Base-by-base conservation (phyloP, 2,888 invertebrate genomes). In the Slavum lentiscoides region DNA sequence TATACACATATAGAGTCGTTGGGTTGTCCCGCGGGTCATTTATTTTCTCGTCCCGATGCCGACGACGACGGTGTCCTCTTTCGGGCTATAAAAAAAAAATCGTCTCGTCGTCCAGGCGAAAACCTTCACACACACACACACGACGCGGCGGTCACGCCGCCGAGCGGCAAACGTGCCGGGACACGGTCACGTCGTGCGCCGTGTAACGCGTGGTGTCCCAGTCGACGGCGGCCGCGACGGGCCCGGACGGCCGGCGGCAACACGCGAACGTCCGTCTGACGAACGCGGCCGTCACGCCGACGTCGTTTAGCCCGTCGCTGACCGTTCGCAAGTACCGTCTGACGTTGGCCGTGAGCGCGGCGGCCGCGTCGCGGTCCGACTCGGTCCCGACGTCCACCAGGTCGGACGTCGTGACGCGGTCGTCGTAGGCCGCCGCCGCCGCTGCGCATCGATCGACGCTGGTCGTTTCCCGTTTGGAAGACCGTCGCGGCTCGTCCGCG, bases 251-350 rank as follows among this genome's bases (percentile, higher is more conserved):
- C 37, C 43, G 17, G 53, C 77, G 64, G 23, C 30, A 30, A 30
- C 77, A 80, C 61, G 62, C 62, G 70, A 53, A 80, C 62, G 77
- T 37, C 23, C 69, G 77, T 7, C 55, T 30, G 23, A 70, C 77
- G 55, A 80, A 70, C 69, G 77, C 69, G 8, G 39, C 70, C 55
- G 30, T 70, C 53, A 80, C 62, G 53, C 77, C 77, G 21, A 70
- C 55, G 70, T 80, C 77, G 62, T 70, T 80, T 8, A 80, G 23
- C n/a, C 77, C 61, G 30, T 80, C 69, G 62, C 53, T 70, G 70
- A 80, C 77, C 21, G 64, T 62, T 9, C 69, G 77, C 23, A 80
- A 19, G 64, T 80, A 80, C 7, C 70, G 55, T 15, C 15, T 8
- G 70, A 70, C 62, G 62, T 55, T 64, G 8, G 77, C 30, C 62